Percentiles rank a stretch among this genome's conserved stretches.
Conservation (phyloP, 1,140 invertebrate species). For the Carcinoscorpius rotundicauda region DNA sequence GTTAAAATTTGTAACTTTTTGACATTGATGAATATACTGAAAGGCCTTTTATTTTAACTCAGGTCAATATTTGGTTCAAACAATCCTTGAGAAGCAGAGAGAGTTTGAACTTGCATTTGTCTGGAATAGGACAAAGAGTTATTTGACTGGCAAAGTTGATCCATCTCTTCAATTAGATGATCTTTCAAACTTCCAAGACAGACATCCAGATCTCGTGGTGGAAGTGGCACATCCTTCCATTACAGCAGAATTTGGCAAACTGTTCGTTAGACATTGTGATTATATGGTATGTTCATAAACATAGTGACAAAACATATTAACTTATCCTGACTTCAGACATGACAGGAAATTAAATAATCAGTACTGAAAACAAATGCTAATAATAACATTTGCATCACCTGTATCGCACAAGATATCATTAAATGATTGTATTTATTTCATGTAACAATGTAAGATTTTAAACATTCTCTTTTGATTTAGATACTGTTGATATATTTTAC, state of each 20-base stretch:
- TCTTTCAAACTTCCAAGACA: constrained; percentile 31
- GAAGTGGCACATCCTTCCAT: constrained; percentile 48
- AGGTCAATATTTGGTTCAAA: no score
- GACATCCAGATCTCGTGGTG: constrained; percentile 42
- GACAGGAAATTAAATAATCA: background rate
- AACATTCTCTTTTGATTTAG: no score
- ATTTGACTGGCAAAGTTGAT: constrained; percentile 27
- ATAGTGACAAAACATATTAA: background rate
- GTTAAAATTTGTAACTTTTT: no score
- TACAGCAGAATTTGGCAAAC: constrained; percentile 36
- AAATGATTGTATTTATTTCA: no score
- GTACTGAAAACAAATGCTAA: background rate
- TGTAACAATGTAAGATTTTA: no score
- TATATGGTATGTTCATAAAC: constrained; percentile 33
- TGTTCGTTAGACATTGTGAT: constrained; percentile 37
- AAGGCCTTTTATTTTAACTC: no score
- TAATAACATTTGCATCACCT: constrained; percentile 34
- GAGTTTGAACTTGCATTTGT: constrained; percentile 39
- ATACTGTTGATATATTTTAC: no score
- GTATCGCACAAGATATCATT: background rate
- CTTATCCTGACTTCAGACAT: constrained; percentile 1
- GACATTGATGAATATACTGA: no score
- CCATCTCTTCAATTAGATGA: constrained; percentile 31
- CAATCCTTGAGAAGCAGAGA: constrained; percentile 26
- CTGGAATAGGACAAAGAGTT: constrained; percentile 40